Conservation (phyloP, 2,113 vertebrate species). For the Microcebus lehilahytsara region DNA sequence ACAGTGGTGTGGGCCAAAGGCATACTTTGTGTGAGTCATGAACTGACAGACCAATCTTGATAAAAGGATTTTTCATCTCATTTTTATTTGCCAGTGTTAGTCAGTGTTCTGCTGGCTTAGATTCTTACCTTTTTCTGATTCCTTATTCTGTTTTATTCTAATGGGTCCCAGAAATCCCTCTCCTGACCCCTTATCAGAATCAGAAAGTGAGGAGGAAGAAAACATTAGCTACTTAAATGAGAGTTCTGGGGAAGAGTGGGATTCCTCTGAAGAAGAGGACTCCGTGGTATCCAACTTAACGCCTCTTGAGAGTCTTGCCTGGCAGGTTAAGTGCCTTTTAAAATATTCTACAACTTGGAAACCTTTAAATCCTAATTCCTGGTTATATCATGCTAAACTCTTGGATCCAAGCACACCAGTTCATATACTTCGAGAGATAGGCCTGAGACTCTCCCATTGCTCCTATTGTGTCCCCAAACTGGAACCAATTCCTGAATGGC, state of each 20-base stretch:
- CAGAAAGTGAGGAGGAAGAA: conserved; percentile 58
- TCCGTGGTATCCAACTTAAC: not conserved
- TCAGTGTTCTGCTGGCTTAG: conserved; percentile 33
- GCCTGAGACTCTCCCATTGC: conserved; percentile 61
- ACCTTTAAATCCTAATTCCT: conserved; percentile 60
- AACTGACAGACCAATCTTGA: conserved; percentile 33
- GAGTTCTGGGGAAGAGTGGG: conserved; percentile 40
- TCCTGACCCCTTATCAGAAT: conserved; percentile 46
- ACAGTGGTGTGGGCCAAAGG: not conserved
- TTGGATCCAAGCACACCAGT: conserved; percentile 54
- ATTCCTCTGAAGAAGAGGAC: conserved; percentile 60
- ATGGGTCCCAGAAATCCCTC: conserved; percentile 64
- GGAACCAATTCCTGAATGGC: conserved; percentile 60
- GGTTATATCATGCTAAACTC: conserved; percentile 63
- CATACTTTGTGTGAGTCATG: not conserved
- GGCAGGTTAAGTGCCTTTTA: conserved; percentile 65
- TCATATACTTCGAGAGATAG: conserved; percentile 50
- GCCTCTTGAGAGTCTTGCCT: conserved; percentile 60
- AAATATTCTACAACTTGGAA: conserved; percentile 65
- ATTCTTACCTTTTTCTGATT: conserved; percentile 36
- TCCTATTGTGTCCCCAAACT: conserved; percentile 59
- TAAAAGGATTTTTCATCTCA: conserved; percentile 18
- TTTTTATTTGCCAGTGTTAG: conserved; percentile 25
- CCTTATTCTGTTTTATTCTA: not conserved
- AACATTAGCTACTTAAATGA: not conserved